Percentiles rank a stretch among this genome's conserved stretches.
These are phyloP conservation scores for Xenopus tropicalis DNA, from an alignment of 2,113 vertebrate species.

Conservation along the genomic window UCB_Xtro_10.0 CM004443.2:160504501-160505000, in stretches of 20 bases:
- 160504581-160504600: no score
- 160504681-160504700: constrained; percentile 36
- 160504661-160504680: constrained; percentile 60
- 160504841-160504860: constrained; percentile 15
- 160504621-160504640: no score
- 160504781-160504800: not conserved
- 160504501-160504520: no score
- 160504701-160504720: constrained; percentile 34
- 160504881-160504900: constrained; percentile 27
- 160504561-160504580: no score
- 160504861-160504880: constrained; percentile 1
- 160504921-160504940: constrained; percentile 33
- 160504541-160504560: no score
- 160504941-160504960: constrained; percentile 40
- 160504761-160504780: not conserved
- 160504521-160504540: no score
- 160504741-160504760: constrained; percentile 3
- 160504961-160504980: constrained; percentile 44
- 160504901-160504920: constrained; percentile 15
- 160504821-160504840: not conserved
- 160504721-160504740: constrained; percentile 48
- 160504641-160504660: constrained; percentile 50
- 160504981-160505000: constrained; percentile 9
- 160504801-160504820: constrained; percentile 8
- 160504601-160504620: no score